These are phyloP conservation scores for Enteromius fasciolatus DNA, from an alignment of 2,797 vertebrate species.

Conservation along the genomic window DNA sequence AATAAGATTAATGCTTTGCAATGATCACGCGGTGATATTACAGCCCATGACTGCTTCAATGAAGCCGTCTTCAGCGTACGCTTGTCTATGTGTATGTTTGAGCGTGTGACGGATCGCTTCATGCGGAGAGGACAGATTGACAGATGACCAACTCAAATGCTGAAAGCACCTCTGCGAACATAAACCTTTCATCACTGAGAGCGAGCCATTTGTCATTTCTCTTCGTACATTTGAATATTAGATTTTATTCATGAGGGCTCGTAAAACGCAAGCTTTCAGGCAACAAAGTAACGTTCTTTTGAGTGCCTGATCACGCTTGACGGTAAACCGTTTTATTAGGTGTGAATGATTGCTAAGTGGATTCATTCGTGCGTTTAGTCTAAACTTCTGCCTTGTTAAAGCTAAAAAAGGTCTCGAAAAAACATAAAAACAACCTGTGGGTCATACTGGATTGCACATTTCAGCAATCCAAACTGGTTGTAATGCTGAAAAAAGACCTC, in stretches of 20 bases:
- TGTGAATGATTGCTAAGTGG: conserved; percentile 25
- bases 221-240: conserved; percentile 45
- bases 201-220: conserved; percentile 55
- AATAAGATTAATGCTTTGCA: conserved; percentile 31
- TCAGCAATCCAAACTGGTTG: conserved; percentile 31
- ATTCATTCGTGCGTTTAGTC: conserved; percentile 26
- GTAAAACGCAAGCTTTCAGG: conserved; percentile 44
- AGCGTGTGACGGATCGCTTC: conserved; percentile 62
- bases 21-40: conserved; percentile 45
- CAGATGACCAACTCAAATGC: conserved; percentile 65
- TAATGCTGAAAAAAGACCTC: conserved; percentile 48
- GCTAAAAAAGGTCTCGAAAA: neutral
- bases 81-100: conserved; percentile 20
- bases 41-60: neutral
- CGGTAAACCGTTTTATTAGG: conserved; percentile 56
- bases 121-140: conserved; percentile 68
- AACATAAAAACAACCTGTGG: neutral
- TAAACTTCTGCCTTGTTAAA: neutral
- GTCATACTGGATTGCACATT: neutral
- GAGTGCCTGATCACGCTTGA: conserved; percentile 39
- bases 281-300: conserved; percentile 29
- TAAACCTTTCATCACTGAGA: conserved; percentile 56
- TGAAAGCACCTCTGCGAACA: conserved; percentile 58
- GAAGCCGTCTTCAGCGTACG: conserved; percentile 14
- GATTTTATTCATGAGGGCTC: conserved; percentile 56